Conservation (phyloP, 2,888 invertebrate species). For the Microdon myrmicae region DNA sequence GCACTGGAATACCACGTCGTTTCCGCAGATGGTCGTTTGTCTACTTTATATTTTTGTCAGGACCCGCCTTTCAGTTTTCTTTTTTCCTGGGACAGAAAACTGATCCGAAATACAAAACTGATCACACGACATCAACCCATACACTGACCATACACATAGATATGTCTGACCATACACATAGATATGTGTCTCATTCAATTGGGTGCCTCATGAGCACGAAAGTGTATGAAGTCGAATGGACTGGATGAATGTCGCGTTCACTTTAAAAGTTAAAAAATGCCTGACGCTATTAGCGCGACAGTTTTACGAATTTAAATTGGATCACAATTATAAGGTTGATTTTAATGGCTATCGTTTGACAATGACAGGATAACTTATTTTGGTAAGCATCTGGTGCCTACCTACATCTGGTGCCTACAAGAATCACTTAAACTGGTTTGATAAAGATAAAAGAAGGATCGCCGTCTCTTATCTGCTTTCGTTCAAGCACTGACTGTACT, state of each 20-base stretch:
- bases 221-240: conserved; percentile 12
- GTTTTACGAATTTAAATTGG: conserved; percentile 28
- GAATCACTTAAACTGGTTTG: no score
- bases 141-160: conserved; percentile 3
- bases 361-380: conserved; percentile 11
- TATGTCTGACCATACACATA: no score
- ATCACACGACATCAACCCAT: conserved; percentile 18
- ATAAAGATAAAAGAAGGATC: no score
- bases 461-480: no score
- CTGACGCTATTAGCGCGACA: conserved; percentile 18
- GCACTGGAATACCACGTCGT: conserved; percentile 12
- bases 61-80: conserved; percentile 11
- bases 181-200: conserved; percentile 21
- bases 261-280: conserved; percentile 24
- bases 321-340: conserved; percentile 18
- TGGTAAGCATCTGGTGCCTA: no score
- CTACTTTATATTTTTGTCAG: conserved; percentile 28
- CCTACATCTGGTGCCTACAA: no score
- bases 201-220: conserved; percentile 20
- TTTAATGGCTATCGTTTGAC: conserved; percentile 11
- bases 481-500: no score
- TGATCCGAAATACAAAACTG: conserved; percentile 24
- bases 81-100: conserved; percentile 23
- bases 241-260: conserved; percentile 2
- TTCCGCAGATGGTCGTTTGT: conserved; percentile 48